Evolutionary conservation across 2,888 invertebrate species (phyloP).

Genomic region (Apodemia zela): DNA sequence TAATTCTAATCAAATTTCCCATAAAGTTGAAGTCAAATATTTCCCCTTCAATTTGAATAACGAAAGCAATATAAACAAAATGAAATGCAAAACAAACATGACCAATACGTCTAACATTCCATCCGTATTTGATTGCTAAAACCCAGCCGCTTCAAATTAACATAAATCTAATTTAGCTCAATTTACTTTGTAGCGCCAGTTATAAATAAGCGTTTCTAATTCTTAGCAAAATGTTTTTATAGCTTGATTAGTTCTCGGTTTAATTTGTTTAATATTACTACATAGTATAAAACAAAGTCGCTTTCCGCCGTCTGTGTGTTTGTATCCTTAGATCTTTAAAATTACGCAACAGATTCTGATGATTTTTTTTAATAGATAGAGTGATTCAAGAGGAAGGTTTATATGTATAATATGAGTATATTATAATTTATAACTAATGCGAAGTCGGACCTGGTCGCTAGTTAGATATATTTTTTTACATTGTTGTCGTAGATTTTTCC

Average conservation of each 20-base stretch:
- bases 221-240: conserved; percentile 34
- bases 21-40: not conserved
- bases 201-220: conserved; percentile 31
- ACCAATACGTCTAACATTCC: conserved; percentile 42
- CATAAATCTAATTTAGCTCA: conserved; percentile 39
- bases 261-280: not conserved
- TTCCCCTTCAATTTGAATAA: conserved; percentile 3
- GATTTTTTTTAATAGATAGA: no score
- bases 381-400: no score
- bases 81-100: conserved; percentile 17
- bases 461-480: no score
- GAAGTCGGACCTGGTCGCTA: no score
- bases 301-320: no score
- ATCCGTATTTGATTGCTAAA: conserved; percentile 37
- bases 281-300: no score
- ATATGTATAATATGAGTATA: no score
- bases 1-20: not conserved
- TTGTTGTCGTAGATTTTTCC: no score
- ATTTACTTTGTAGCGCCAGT: conserved; percentile 25
- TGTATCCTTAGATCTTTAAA: no score
- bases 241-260: not conserved
- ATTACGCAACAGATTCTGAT: no score
- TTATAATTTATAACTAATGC: no score
- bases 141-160: conserved; percentile 36
- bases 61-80: conserved; percentile 1